These are phyloP conservation scores for Ardeotis arabs DNA, from an alignment of 2,113 vertebrate species.

Conservation along the genomic window DNA sequence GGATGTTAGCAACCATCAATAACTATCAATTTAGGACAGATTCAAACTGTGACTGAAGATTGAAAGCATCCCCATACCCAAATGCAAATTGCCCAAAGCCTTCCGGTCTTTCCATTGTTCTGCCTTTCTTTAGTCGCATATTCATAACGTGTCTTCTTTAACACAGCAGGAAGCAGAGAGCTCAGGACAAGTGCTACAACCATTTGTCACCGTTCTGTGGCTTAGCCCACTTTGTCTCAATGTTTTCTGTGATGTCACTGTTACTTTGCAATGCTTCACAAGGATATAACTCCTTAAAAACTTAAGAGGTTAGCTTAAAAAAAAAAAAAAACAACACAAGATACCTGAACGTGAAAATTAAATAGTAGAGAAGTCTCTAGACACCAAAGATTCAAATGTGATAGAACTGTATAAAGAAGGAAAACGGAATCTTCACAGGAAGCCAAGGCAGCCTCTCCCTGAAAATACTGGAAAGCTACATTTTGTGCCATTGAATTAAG, in stretches of 20 bases:
- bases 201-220: not conserved
- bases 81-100: not conserved
- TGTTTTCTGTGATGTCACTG: not conserved
- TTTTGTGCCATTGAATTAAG: not conserved
- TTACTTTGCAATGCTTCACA: not conserved
- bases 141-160: not conserved
- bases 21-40: slow-evolving; percentile 35
- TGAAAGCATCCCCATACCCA: not conserved
- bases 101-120: not conserved
- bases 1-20: slow-evolving; percentile 8
- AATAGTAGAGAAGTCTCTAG: not conserved
- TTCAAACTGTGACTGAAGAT: not conserved
- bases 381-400: not conserved
- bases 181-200: not conserved
- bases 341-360: not conserved
- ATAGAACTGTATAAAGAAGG: not conserved
- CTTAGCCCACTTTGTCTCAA: not conserved
- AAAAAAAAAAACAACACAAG: not conserved
- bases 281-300: not conserved
- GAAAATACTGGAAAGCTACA: not conserved
- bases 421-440: not conserved
- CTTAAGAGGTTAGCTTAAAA: not conserved
- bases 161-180: not conserved
- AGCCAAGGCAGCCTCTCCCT: not conserved
- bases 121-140: not conserved